Evolutionary conservation across 2,113 vertebrate genomes (phyloP).

Genomic region (Podarcis raffonei): DNA sequence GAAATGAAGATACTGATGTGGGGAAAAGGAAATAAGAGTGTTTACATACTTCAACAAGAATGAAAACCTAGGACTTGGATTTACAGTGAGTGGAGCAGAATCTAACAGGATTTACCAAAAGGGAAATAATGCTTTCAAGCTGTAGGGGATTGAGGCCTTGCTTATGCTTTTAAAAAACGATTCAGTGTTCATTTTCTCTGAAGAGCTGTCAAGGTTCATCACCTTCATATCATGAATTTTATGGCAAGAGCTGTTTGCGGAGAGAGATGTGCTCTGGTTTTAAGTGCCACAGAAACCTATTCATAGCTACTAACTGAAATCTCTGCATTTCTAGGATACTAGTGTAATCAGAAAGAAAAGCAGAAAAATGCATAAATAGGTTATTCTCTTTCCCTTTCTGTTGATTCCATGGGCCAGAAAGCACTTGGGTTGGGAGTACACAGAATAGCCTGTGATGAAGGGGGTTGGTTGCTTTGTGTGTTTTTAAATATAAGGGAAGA

Average conservation of each 20-base stretch:
- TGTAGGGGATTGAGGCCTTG: neutral
- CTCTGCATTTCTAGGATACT: neutral
- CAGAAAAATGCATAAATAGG: neutral
- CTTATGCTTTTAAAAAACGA: neutral
- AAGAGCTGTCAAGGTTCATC: slow-evolving; percentile 17
- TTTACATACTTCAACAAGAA: neutral
- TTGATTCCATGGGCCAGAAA: neutral
- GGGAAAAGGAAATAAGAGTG: too few species aligned
- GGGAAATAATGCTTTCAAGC: neutral
- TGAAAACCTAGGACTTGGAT: neutral
- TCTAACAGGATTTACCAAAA: neutral
- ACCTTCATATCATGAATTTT: slow-evolving; percentile 6
- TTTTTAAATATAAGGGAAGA: neutral
- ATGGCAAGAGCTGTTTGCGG: neutral
- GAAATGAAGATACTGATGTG: neutral
- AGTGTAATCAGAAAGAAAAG: neutral
- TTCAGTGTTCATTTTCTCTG: neutral
- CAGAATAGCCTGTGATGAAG: neutral
- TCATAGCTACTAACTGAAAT: neutral
- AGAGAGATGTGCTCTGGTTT: neutral
- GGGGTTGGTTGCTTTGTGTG: neutral
- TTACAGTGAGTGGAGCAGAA: neutral
- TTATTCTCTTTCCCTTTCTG: neutral
- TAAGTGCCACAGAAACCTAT: neutral
- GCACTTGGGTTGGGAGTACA: neutral